Evolutionary conservation across 1,140 invertebrate genomes (phyloP), one percentile per base, ranked within the genome.

Genomic region (Adelges cooleyi): DNA sequence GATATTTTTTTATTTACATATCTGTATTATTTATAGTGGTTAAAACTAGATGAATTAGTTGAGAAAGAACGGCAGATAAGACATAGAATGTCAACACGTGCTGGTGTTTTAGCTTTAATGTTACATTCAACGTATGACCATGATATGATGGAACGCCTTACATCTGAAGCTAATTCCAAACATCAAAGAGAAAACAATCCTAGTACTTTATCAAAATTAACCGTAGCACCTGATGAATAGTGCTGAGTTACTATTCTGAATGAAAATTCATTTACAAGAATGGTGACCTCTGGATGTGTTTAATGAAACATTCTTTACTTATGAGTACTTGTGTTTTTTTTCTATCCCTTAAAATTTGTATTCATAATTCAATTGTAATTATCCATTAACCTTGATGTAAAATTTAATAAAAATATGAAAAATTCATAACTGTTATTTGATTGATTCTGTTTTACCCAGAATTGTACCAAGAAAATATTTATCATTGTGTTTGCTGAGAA

Each of bases 111-210:
- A 2, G 90, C 90, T 0, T 77, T 98, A 0, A 90, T 98, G 86
- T 75, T 98, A 13, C 93, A 98, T 74, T 94, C 92, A 1, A 94
- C 92, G 0, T 92, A 93, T 71, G 90, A 95, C 75, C 92, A 97
- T 72, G 90, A 94, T 71, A 80, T 92, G 1, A 87, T 92, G 82
- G 89, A 89, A 70, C 77, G 81, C 29, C 17, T 68, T 15, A n/a
- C 46, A 20, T 23, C 56, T 6, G 56, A 62, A 33, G 42, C 56
- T 29, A 62, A 62, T 29, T 62, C 56, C 27, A 23, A 59, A 59
- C 54, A 46, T 29, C n/a, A 62, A 48, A 40, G 17, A 15, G 42
- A 48, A 46, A 62, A 62, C 6, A 59, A 59, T 44, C 27, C 22
- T n/a, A 22, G 25, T 20, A 2, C 20, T 48, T 13, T 13, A 46